Evolutionary conservation across 2,888 invertebrate genomes (phyloP), one percentile per base, ranked within the genome.

Genomic region (Himalopsyche japonica): DNA sequence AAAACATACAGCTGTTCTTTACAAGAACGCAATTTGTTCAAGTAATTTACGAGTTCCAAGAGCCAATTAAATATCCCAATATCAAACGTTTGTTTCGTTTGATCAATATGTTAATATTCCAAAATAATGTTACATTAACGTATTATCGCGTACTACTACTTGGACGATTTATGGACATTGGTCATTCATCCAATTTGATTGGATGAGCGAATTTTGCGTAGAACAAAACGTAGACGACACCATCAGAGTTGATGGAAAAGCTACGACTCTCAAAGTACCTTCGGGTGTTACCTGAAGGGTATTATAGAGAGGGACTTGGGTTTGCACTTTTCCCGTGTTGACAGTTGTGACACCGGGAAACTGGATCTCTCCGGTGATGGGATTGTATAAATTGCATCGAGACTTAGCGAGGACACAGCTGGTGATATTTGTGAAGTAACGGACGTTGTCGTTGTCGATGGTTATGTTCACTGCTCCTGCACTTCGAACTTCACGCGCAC

Each of bases 401-500:
- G 94, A 90, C 88, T 93, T 93, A 0, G 95, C 94, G 84, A 95
- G 89, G 85, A 95, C 92, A 88, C 95, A 95, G 12, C 94, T 93
- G 3, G 94, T 95, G 47, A 94, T 93, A 88, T 95, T 95, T 37
- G 92, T 93, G 88, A 91, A 94, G 88, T 93, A 93, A 47, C 90
- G 88, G n/a, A 93, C 90, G 88, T 93, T 93, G 86, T 93, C 92
- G 20, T 89, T 90, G 87, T 93, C 93, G 20, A 91, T 80, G 27
- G 91, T 90, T 84, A 93, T 90, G 85, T 92, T 91, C 43, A 93
- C 90, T 34, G 92, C 91, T 48, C 93, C 90, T 43, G 92, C 91
- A 7, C 91, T 91, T 87, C 92, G 90, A 3, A 93, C 91, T 90
- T 92, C 92, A 83, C 92, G 89, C 8, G 92, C 93, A 86, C 93